phyloP scores from a whole-genome alignment of 2,888 invertebrate species.

The Branchipolynoe longqiensis region DNA sequence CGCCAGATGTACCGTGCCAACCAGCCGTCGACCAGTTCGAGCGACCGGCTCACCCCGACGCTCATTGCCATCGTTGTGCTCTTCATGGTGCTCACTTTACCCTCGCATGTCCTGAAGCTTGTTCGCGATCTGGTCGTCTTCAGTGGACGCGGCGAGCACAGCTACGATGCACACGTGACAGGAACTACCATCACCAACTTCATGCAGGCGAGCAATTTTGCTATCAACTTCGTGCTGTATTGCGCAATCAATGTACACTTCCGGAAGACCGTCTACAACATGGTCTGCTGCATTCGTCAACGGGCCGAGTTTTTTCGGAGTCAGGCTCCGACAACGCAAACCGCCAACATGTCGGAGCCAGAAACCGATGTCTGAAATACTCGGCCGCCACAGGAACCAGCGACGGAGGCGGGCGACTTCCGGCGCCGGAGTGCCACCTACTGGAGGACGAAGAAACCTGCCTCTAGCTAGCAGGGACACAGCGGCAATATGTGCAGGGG shows the following conservation, averaged over 20 bases:
- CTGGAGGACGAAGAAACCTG: constrained; percentile 20
- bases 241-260: constrained; percentile 90
- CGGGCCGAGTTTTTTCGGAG: constrained; percentile 42
- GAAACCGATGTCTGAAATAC: constrained; percentile 48
- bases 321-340: constrained; percentile 35
- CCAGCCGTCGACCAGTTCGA: constrained; percentile 67
- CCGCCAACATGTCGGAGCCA: constrained; percentile 57
- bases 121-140: constrained; percentile 54
- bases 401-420: neutral
- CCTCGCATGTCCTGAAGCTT: constrained; percentile 78
- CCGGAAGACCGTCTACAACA: constrained; percentile 84
- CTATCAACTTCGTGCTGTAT: constrained; percentile 89
- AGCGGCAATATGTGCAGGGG: too few species aligned
- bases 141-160: neutral
- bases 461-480: too few species aligned
- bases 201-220: constrained; percentile 78
- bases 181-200: constrained; percentile 73
- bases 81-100: constrained; percentile 78
- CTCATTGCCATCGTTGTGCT: constrained; percentile 79
- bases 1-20: constrained; percentile 69
- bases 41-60: constrained; percentile 77
- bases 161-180: constrained; percentile 43
- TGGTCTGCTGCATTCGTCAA: constrained; percentile 59
- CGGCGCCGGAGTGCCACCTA: neutral
- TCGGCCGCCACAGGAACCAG: neutral